Evolutionary conservation across 2,113 vertebrate genomes (phyloP).

Genomic region (Choloepus hoffmanni): DNA sequence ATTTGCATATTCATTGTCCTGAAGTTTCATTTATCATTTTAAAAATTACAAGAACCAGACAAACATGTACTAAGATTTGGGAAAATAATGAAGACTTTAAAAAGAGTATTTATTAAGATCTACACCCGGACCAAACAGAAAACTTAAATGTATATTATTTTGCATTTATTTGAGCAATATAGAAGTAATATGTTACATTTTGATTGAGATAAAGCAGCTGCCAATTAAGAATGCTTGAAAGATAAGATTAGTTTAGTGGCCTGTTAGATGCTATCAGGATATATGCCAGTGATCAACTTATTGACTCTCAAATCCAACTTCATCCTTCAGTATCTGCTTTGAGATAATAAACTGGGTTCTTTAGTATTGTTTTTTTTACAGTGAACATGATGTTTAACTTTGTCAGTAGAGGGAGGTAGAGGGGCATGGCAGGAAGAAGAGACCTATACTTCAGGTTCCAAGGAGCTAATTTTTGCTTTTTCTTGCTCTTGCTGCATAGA

Average conservation of each 20-base stretch:
- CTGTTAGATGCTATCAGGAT: not conserved
- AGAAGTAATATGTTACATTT: not conserved
- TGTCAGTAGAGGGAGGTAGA: conserved; percentile 34
- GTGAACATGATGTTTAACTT: not conserved
- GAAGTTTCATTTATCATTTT: not conserved
- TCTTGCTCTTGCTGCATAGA: not conserved
- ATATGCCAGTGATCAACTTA: not conserved
- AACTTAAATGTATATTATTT: not conserved
- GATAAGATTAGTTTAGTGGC: not conserved
- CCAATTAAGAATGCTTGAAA: not conserved
- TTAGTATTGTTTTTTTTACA: not conserved
- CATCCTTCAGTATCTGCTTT: not conserved
- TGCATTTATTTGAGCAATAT: conserved; percentile 25
- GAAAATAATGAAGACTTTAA: not conserved
- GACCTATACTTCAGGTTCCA: not conserved
- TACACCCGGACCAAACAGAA: not conserved
- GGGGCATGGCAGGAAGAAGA: not conserved
- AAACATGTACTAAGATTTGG: not conserved
- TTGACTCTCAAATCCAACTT: not conserved
- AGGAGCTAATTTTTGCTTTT: not conserved
- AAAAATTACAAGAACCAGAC: not conserved
- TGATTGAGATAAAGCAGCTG: not conserved
- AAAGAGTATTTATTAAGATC: not conserved
- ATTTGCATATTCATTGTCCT: not conserved
- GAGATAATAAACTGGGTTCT: not conserved